Percentiles rank a stretch among this genome's conserved stretches.
phyloP scores from a whole-genome alignment of 2,888 invertebrate species.

The Pachycephus smyrnensis region DNA sequence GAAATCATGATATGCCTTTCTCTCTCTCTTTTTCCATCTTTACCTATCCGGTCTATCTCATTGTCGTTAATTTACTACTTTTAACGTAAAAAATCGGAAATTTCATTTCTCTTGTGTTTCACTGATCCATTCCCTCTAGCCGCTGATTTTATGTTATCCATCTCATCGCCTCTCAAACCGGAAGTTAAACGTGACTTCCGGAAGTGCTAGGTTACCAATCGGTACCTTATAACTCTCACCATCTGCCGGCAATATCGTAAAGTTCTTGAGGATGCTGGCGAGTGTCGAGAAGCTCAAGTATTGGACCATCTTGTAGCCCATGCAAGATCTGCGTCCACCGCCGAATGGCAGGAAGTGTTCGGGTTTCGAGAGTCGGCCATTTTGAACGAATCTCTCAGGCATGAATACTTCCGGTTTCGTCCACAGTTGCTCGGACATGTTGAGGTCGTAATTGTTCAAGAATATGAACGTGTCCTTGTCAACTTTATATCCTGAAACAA shows the following conservation, averaged over 20 bases:
- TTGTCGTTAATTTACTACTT: background rate
- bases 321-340: conserved; percentile 75
- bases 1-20: background rate
- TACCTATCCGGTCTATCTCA: background rate
- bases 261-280: conserved; percentile 71
- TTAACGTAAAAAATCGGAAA: background rate
- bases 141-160: background rate
- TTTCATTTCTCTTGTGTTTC: background rate
- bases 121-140: background rate
- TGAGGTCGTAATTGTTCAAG: conserved; percentile 77
- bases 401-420: conserved; percentile 71
- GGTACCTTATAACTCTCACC: conserved; percentile 69
- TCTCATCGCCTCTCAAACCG: conserved; percentile 65
- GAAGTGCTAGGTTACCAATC: conserved; percentile 71
- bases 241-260: conserved; percentile 67
- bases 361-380: conserved; percentile 72
- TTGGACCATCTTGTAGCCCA: conserved; percentile 78
- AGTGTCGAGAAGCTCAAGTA: conserved; percentile 71
- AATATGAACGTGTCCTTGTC: conserved; percentile 75
- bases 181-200: conserved; percentile 69
- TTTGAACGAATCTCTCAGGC: conserved; percentile 74
- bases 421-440: conserved; percentile 75
- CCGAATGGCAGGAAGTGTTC: conserved; percentile 77
- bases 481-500: conserved; percentile 71
- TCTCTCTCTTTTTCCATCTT: background rate